phyloP scores from a whole-genome alignment of 2,113 vertebrate genomes.

The Monopterus albus region DNA sequence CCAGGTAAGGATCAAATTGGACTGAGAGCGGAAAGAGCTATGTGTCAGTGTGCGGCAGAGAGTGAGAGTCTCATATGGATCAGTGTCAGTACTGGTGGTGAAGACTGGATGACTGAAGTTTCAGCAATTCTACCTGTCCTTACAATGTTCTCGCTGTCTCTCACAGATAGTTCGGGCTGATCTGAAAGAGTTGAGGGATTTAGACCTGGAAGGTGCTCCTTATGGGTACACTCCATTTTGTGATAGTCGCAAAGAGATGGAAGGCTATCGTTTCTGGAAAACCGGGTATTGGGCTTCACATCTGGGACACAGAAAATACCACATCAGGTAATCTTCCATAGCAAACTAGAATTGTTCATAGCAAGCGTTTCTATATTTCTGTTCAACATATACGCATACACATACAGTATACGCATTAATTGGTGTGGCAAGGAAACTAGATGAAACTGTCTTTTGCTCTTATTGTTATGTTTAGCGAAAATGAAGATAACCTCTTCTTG shows the following conservation, averaged over 20 bases:
- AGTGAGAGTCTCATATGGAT: not conserved
- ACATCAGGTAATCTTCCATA: conserved; percentile 88
- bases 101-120: conserved; percentile 20
- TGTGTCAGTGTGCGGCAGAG: not conserved
- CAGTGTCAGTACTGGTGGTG: not conserved
- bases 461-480: not conserved
- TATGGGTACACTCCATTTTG: conserved; percentile 98
- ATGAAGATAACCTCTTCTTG: not conserved
- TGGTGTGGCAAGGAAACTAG: too few relatives aligned
- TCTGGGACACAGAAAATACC: conserved; percentile 92
- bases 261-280: conserved; percentile 98
- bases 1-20: conserved; percentile 83
- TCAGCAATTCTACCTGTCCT: conserved; percentile 4
- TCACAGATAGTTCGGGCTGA: conserved; percentile 93
- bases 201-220: conserved; percentile 91
- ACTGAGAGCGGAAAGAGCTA: not conserved
- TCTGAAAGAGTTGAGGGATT: conserved; percentile 91
- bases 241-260: conserved; percentile 95
- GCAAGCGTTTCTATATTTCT: too few relatives aligned
- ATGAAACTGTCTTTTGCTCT: too few relatives aligned
- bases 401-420: too few relatives aligned
- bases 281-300: conserved; percentile 96
- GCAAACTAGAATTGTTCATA: not conserved
- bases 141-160: not conserved
- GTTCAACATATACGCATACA: too few relatives aligned